A percentile compares a stretch with the other conserved stretches of the same genome.
Conservation (phyloP, 2,113 vertebrate species). For the Colaptes auratus region DNA sequence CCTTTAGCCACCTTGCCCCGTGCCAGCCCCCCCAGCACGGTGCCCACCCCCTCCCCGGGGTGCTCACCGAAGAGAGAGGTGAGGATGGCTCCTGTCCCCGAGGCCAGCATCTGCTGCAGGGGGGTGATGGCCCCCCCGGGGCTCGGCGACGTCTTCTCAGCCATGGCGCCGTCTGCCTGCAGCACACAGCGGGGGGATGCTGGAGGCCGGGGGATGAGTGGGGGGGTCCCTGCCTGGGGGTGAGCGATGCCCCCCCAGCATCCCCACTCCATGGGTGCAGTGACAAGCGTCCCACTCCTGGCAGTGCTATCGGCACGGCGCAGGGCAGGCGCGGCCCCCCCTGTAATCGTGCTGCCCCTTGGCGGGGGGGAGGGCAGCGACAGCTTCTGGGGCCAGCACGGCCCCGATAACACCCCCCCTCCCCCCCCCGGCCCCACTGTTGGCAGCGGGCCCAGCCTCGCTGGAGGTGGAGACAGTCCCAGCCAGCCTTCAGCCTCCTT, state of each 20-base stretch:
- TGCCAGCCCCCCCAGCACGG: fast-evolving
- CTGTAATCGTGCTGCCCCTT: background rate
- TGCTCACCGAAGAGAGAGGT: constrained; percentile 92
- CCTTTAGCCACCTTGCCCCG: fast-evolving
- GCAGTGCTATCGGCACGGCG: background rate
- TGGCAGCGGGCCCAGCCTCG: background rate
- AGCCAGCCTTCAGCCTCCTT: background rate
- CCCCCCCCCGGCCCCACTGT: background rate
- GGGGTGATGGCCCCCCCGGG: constrained; percentile 82
- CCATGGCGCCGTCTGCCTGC: constrained; percentile 82
- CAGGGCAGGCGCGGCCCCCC: background rate
- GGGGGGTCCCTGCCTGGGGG: background rate
- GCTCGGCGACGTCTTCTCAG: constrained; percentile 59
- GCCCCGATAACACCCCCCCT: constrained; percentile 30
- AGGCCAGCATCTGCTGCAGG: constrained; percentile 94
- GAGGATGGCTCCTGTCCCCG: constrained; percentile 90
- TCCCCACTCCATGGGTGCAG: fast-evolving
- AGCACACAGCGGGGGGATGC: background rate
- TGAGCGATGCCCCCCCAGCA: background rate
- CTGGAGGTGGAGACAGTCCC: background rate
- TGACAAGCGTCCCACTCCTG: background rate
- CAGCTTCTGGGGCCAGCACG: background rate
- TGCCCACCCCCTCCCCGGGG: fast-evolving
- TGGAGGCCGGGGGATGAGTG: background rate
- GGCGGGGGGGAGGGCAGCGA: background rate